These are phyloP conservation scores for Octodonta nipae DNA, from an alignment of 2,888 invertebrate species.

Conservation along the genomic window DNA sequence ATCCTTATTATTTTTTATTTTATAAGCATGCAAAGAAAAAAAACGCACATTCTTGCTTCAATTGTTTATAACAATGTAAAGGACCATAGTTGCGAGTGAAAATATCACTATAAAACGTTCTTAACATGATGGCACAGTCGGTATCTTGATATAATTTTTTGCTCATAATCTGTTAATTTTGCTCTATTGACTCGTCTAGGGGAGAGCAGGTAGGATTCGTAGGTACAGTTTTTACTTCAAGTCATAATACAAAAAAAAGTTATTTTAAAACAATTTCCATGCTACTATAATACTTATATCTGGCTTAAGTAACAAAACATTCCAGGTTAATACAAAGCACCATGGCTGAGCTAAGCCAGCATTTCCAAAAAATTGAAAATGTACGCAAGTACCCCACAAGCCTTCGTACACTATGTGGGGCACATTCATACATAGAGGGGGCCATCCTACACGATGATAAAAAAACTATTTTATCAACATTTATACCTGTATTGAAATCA, in stretches of 20 bases:
- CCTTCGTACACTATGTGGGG: neutral
- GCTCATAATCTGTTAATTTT: no score
- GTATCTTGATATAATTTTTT: no score
- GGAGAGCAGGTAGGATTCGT: slow-evolving; percentile 7
- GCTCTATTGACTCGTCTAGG: no score
- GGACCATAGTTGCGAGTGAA: no score
- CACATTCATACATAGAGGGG: slow-evolving; percentile 1
- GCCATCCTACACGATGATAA: neutral
- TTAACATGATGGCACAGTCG: no score
- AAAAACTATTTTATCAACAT: neutral
- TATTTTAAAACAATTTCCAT: slow-evolving; percentile 5
- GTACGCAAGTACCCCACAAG: slow-evolving; percentile 4
- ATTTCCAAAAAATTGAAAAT: slow-evolving; percentile 5
- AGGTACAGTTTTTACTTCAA: slow-evolving; percentile 4
- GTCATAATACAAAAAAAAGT: slow-evolving; percentile 2
- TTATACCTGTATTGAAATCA: neutral
- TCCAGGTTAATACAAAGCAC: neutral
- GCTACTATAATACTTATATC: neutral
- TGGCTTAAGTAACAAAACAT: neutral
- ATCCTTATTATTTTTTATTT: no score
- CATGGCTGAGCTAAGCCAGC: neutral
- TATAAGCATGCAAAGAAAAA: no score
- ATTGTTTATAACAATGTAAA: no score
- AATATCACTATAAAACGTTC: no score
- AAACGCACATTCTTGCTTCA: no score